Evolutionary conservation across 2,888 invertebrate genomes (phyloP), one percentile per base, ranked within the genome.

Genomic region (Synanthedon tipuliformis): DNA sequence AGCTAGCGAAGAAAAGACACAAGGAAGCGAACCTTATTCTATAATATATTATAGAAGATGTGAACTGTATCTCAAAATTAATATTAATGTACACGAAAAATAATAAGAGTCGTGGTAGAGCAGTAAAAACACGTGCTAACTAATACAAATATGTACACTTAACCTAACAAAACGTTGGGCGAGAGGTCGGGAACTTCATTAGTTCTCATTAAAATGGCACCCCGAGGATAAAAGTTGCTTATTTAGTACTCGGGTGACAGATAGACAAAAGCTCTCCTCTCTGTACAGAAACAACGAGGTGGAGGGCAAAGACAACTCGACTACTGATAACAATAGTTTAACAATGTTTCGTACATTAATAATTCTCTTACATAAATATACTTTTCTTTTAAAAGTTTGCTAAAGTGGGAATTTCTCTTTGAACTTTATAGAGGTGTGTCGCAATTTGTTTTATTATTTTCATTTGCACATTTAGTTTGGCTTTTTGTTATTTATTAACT

Each of bases 121-220:
- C 60, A 63, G 64, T 51, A 73, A 77, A 81, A 81, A 78, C 78
- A 79, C 71, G 73, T 71, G 62, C 73, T 80, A 84, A 82, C 78
- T 82, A 79, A 82, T 78, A 86, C 73, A 85, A 85, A 85, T 84
- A 83, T 74, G 75, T 41, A 68, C 72, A 78, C 78, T 81, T 76
- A 78, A 72, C 79, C 75, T 80, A 78, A 79, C 76, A 80, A 81
- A 84, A 81, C 77, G 78, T 69, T 62, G 64, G 68, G 59, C 56
- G 59, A 68, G 68, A 69, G 78, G 78, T 69, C 69, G 73, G 71
- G 61, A 70, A 79, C 78, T 80, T 83, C 83, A 86, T 87, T 83
- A 82, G 66, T 85, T 78, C 75, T 84, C 80, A 84, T 87, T 86
- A 84, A 78, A 82, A 78, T 70, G 74, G 71, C 76, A 66, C 77